phyloP scores from a whole-genome alignment of 2,888 invertebrate species.

The Agrilus cyanescens region DNA sequence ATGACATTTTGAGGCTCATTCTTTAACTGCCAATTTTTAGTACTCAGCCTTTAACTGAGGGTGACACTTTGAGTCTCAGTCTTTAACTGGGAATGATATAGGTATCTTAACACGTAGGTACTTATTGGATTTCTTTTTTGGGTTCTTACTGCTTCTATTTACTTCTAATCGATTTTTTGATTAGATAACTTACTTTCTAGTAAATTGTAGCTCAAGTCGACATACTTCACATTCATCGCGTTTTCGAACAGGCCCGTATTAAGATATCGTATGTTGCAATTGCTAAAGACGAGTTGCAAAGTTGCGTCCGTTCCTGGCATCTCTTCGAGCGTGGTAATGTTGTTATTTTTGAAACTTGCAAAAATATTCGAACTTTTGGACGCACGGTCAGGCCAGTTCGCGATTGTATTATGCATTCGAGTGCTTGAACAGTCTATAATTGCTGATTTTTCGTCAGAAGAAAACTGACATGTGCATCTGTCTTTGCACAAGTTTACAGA shows the following conservation, averaged over 20 bases:
- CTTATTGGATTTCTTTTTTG: no score
- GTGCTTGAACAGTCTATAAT: constrained; percentile 25
- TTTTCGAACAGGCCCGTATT: constrained; percentile 41
- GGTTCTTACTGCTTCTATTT: no score
- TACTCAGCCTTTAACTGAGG: no score
- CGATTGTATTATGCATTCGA: constrained; percentile 23
- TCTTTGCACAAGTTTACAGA: constrained; percentile 16
- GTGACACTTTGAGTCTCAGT: no score
- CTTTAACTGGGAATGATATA: no score
- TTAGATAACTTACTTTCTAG: constrained; percentile 37
- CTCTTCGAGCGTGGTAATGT: constrained; percentile 38
- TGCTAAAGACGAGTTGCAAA: constrained; percentile 41
- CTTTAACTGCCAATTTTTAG: no score
- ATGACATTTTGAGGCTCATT: no score
- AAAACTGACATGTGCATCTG: constrained; percentile 24
- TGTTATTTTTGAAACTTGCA: constrained; percentile 47
- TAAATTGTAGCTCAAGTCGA: constrained; percentile 46
- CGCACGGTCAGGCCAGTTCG: constrained; percentile 30
- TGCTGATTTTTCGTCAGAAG: constrained; percentile 17
- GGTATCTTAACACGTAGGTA: no score
- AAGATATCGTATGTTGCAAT: constrained; percentile 41
- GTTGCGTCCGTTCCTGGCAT: constrained; percentile 37
- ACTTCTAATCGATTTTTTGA: not conserved
- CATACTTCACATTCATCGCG: constrained; percentile 38
- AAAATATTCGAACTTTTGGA: constrained; percentile 30